Evolutionary conservation across 2,113 vertebrate species (phyloP), one percentile per base, ranked within the genome.

Genomic region (Dolichotis patagonum): DNA sequence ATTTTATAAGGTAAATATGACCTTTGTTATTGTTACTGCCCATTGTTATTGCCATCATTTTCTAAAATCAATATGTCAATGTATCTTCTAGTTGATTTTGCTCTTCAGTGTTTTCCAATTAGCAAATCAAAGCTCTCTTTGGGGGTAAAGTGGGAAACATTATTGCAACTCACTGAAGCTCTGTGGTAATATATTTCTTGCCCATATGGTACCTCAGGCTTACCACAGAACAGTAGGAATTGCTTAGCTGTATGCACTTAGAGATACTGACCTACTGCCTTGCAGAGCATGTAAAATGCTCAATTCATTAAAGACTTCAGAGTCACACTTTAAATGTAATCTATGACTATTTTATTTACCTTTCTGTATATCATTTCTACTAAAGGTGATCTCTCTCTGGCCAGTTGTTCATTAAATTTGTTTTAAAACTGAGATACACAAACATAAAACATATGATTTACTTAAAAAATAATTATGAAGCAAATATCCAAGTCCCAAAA

Each of bases 381-480:
- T 56, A 54, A 84, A 62, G 26, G 80, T 63, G 78, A 63, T 14
- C 60, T 91, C 93, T 80, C 69, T 94, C 43, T 43, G 63, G 17
- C 10, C 26, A 80, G 65, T 12, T 78, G 58, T 26, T 88, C 32
- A 30, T 20, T 94, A 46, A 73, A 28, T 56, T 77, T 90, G 0
- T 69, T 77, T 92, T 65, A 89, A 65, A 91, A n/a, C 5, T 43
- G 58, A 91, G n/a, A 62, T 54, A 46, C 0, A n/a, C 32, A 78
- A 28, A 11, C 1, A 67, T 80, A 93, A 85, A 26, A 89, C 20
- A 63, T 3, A 49, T 30, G 5, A 14, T 62, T 92, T 67, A 83
- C 32, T 95, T 90, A 19, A 87, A 92, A 26, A 95, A 69, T 88
- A 75, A 87, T 88, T 82, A 71, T 49, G 58, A 54, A 94, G 43